These are phyloP conservation scores for Eupithecia centaureata DNA, from an alignment of 2,888 invertebrate species.

Conservation along the genomic window DNA sequence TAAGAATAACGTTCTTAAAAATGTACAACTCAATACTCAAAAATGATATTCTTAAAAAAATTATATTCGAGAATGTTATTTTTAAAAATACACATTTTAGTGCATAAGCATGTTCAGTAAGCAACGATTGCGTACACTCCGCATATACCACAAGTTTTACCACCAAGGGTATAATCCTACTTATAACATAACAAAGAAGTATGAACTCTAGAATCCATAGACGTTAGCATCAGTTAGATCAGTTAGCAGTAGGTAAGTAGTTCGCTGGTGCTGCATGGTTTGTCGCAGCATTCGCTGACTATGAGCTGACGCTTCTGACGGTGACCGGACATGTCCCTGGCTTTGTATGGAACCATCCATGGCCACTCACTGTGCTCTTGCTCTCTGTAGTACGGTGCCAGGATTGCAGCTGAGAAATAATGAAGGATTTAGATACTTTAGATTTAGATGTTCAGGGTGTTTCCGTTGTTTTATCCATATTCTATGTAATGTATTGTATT, in stretches of 20 bases:
- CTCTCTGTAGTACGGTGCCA: conserved; percentile 59
- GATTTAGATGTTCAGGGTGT: no score
- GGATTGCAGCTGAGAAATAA: conserved; percentile 51
- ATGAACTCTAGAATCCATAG: neutral
- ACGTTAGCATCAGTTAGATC: neutral
- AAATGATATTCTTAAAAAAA: no score
- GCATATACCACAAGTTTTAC: neutral
- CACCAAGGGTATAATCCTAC: neutral
- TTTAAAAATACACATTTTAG: no score
- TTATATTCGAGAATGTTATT: no score
- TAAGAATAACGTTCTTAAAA: neutral
- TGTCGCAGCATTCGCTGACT: conserved; percentile 68
- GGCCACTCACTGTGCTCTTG: conserved; percentile 58
- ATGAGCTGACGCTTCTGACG: conserved; percentile 61
- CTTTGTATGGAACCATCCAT: conserved; percentile 57
- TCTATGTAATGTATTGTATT: no score
- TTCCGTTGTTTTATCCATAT: no score
- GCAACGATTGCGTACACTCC: neutral
- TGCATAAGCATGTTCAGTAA: neutral
- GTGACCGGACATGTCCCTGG: conserved; percentile 48
- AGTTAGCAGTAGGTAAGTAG: conserved; percentile 60
- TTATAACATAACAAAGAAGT: neutral
- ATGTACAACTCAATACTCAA: no score
- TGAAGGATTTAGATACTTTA: neutral
- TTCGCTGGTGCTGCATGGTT: conserved; percentile 61